Evolutionary conservation across 2,113 vertebrate genomes (phyloP).

Genomic region (Forbesichthys papilliferus): DNA sequence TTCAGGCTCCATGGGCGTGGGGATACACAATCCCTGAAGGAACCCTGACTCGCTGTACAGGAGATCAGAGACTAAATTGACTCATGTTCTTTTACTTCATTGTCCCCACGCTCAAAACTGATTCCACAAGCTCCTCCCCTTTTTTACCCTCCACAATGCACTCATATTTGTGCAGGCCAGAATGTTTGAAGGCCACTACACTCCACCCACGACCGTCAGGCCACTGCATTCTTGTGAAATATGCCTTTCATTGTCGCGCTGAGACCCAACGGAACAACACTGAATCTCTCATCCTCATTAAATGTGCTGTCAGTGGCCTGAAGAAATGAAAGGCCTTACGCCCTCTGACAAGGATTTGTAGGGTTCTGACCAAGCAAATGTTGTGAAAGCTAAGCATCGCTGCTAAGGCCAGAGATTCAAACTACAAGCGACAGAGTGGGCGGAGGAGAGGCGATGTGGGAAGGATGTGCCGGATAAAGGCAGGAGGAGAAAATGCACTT

Average conservation of each 20-base stretch:
- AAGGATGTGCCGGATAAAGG: neutral
- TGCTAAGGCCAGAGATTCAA: neutral
- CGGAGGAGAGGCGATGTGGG: neutral
- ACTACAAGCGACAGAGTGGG: constrained; percentile 4
- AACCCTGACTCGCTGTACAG: neutral
- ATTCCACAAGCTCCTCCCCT: constrained; percentile 22
- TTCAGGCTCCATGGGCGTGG: neutral
- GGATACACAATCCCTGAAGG: constrained; percentile 15
- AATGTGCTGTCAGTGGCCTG: constrained; percentile 15
- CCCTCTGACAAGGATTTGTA: neutral
- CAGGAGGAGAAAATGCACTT: neutral
- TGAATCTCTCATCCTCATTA: constrained; percentile 13
- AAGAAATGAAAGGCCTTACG: neutral
- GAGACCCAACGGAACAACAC: constrained; percentile 38
- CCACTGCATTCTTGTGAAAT: constrained; percentile 39
- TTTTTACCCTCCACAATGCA: constrained; percentile 12
- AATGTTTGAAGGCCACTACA: constrained; percentile 28
- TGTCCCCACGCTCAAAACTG: constrained; percentile 21
- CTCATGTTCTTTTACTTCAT: constrained; percentile 32
- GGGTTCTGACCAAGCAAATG: constrained; percentile 6
- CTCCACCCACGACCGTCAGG: constrained; percentile 22
- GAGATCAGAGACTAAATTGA: constrained; percentile 15
- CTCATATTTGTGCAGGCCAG: constrained; percentile 23
- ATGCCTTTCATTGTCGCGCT: constrained; percentile 40
- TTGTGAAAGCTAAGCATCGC: constrained; percentile 5